A percentile compares a stretch with the other conserved stretches of the same genome.
Evolutionary conservation across 2,888 invertebrate species (phyloP).

Genomic region (Nemotelus nigrinus): DNA sequence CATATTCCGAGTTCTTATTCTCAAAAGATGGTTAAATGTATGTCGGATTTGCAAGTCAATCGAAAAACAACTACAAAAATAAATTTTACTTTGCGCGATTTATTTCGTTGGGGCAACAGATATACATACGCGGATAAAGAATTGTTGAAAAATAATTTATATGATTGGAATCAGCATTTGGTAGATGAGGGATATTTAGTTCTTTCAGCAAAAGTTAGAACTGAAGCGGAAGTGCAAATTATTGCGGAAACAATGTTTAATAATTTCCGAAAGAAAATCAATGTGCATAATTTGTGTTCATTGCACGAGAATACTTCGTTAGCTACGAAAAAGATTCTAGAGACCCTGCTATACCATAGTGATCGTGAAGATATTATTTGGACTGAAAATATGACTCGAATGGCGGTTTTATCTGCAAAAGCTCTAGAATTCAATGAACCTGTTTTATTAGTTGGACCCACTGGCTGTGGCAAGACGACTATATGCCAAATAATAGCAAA

Average conservation of each 20-base stretch:
- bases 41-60: conserved; percentile 87
- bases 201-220: conserved; percentile 91
- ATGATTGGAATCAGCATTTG: conserved; percentile 97
- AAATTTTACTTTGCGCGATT: conserved; percentile 92
- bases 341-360: conserved; percentile 70
- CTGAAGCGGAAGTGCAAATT: conserved; percentile 80
- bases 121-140: conserved; percentile 79
- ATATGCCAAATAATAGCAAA: conserved; percentile 89
- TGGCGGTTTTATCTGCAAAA: conserved; percentile 82
- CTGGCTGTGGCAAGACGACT: conserved; percentile 98
- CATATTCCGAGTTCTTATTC: conserved; percentile 87
- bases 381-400: conserved; percentile 90
- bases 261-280: conserved; percentile 80
- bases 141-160: conserved; percentile 70
- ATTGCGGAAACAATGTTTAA: conserved; percentile 83
- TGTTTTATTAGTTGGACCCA: conserved; percentile 94
- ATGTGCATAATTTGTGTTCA: conserved; percentile 77
- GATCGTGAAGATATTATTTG: conserved; percentile 83
- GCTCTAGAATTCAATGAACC: conserved; percentile 93
- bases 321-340: conserved; percentile 78
- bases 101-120: conserved; percentile 96
- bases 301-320: conserved; percentile 75
- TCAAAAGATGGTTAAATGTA: conserved; percentile 88
- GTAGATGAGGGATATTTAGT: conserved; percentile 96
- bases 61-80: conserved; percentile 87